Evolutionary conservation across 2,113 vertebrate species (phyloP), one percentile per base, ranked within the genome.

Genomic region (Cinclus cinclus): DNA sequence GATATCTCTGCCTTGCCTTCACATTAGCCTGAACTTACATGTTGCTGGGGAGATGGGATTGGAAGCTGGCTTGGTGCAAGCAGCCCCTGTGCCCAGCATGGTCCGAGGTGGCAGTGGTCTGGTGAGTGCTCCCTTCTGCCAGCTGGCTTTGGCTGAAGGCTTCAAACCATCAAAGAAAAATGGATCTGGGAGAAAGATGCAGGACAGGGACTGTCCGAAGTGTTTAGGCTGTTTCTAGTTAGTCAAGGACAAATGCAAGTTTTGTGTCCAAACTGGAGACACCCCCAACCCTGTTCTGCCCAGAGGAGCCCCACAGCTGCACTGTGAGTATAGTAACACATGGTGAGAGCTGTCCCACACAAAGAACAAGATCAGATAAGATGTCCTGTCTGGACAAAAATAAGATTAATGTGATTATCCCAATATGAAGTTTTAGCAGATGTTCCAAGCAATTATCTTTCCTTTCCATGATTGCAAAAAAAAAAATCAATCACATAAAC

Each of bases 111-210:
- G n/a, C 16, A 37, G 33, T 5, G n/a, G 19, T 21, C 47, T 0
- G 2, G 13, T 5, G 25, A 37, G 16, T 13, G 33, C 49, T 68
- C 23, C 3, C 1, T 28, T 44, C 22, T 69, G 30, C 25, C 68
- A 37, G 59, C 20, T 17, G 15, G 15, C 30, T 15, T 50, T n/a
- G 33, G 13, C n/a, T 68, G 53, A 62, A 33, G 27, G 63, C 0
- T 0, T 44, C n/a, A 71, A 25, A 64, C 20, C 5, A 1, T 2
- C 0, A 1, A 25, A 25, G 55, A 68, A 55, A 87, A 87, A 6
- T 25, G 69, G 25, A 10, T 81, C 28, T 81, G 56, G 12, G 37
- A 52, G 28, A 76, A 83, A 59, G 59, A 42, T 44, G 24, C 15
- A 39, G 49, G 44, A 8, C 9, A 28, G 25, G 14, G 14, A 30